phyloP scores from a whole-genome alignment of 1,140 invertebrate species.

The Drosophila insularis region DNA sequence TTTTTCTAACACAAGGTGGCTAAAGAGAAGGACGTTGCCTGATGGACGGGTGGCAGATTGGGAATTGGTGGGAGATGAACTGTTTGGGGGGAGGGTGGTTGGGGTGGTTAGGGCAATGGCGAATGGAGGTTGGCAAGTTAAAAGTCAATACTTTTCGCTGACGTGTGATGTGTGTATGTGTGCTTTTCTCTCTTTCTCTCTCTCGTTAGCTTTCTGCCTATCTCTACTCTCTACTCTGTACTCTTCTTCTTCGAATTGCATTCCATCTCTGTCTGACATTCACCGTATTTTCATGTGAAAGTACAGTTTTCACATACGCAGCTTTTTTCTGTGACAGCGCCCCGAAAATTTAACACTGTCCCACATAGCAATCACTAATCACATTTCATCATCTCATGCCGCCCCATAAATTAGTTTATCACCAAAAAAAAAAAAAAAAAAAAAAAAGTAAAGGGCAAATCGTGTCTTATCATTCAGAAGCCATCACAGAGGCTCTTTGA shows the following conservation, averaged over 20 bases:
- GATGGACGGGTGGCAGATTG: not conserved
- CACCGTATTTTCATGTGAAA: not conserved
- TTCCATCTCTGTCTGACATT: not conserved
- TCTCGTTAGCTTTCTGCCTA: constrained; percentile 56
- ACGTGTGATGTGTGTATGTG: constrained; percentile 16
- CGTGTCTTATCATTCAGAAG: constrained; percentile 43
- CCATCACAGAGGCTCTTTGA: constrained; percentile 13
- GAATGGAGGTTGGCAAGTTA: constrained; percentile 18
- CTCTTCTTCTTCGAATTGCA: not conserved
- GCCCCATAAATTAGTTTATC: constrained; percentile 44
- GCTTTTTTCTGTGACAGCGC: constrained; percentile 44
- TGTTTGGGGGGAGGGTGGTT: not conserved
- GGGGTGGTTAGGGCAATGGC: not conserved
- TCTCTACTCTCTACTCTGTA: constrained; percentile 31
- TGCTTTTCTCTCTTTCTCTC: constrained; percentile 43
- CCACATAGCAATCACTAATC: constrained; percentile 7
- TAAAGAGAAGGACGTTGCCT: constrained; percentile 1
- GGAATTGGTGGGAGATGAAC: not conserved
- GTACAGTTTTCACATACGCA: constrained; percentile 13
- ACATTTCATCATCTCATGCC: constrained; percentile 28
- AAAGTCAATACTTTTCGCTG: constrained; percentile 29
- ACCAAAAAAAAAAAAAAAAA: too few relatives aligned
- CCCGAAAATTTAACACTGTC: constrained; percentile 20
- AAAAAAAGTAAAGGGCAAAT: not conserved
- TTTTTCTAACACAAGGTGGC: constrained; percentile 11